Evolutionary conservation across 1,140 invertebrate genomes (phyloP), one percentile per base, ranked within the genome.

Genomic region (Gonioctena quinquepunctata): DNA sequence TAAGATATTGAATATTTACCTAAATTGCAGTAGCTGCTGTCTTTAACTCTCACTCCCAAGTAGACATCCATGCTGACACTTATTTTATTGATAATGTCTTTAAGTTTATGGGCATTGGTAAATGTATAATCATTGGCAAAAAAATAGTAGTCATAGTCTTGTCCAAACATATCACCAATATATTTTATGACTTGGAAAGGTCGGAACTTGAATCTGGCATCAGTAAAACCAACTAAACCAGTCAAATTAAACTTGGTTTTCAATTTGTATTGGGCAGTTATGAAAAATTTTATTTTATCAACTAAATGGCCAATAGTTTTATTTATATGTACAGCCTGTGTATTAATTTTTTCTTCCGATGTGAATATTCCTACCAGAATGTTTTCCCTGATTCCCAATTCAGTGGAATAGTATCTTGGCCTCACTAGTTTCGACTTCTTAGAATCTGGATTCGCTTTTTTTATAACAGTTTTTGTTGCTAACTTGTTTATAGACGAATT

Each of bases 131-230:
- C 95, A 23, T 92, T 91, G 2, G 93, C 88, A 23, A 98, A 85
- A 79, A 95, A 93, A 83, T 95, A 97, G 82, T 93, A 98, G 83
- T 97, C 94, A 84, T 91, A 97, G 69, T 93, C 92, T 63, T 96
- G 90, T 7, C 93, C 81, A 84, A 93, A 96, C 80, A 95, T 94
- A 69, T 96, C 94, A 16, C 90, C 90, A 4, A 97, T 89, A 78
- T 97, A 97, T 80, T 96, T 95, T 22, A 98, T 85, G 3, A 93
- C 88, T 78, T 96, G 92, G 82, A 94, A 94, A 1, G 93, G 90
- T 76, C 91, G 89, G 2, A 93, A 84, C 75, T 90, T 89, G 70
- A 88, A 88, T 63, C 90, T 86, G 0, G 90, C 90, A 75, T 94
- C 93, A 0, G 92, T 93, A 76, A 95, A 94, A 0, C 91, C 92